A percentile compares a stretch with the other conserved stretches of the same genome.
These are phyloP conservation scores for Mus spicilegus DNA, from an alignment of 2,113 vertebrate genomes.

Conservation along the genomic window DNA sequence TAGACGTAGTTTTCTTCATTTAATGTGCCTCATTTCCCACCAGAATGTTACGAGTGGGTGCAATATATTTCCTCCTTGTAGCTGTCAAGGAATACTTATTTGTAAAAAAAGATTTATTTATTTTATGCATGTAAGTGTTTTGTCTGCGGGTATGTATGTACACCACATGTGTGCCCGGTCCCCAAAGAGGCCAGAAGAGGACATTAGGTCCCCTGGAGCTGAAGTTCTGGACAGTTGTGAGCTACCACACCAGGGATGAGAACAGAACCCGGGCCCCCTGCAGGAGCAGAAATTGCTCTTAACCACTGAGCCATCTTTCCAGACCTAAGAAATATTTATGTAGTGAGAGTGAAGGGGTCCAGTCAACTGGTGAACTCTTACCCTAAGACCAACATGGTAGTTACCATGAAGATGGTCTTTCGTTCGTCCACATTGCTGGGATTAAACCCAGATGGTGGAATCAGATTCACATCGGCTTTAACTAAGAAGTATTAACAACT, in stretches of 20 bases:
- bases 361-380: not conserved
- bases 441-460: not conserved
- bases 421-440: not conserved
- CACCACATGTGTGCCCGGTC: not conserved
- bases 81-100: not conserved
- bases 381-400: not conserved
- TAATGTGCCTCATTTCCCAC: constrained; percentile 1
- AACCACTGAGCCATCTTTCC: not conserved
- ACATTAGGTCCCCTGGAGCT: not conserved
- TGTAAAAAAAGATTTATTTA: not conserved
- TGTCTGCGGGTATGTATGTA: not conserved
- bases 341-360: not conserved
- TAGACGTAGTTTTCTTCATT: constrained; percentile 13
- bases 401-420: not conserved
- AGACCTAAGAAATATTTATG: not conserved
- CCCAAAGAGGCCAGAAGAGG: not conserved
- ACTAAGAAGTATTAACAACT: constrained; percentile 47
- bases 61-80: not conserved
- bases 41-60: not conserved
- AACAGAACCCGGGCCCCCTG: not conserved
- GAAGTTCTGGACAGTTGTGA: not conserved
- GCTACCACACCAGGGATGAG: not conserved
- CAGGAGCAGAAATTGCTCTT: not conserved
- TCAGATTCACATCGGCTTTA: constrained; percentile 23
- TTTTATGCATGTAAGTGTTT: not conserved